phyloP scores from a whole-genome alignment of 2,888 invertebrate species.

The Anarsia innoxiella region DNA sequence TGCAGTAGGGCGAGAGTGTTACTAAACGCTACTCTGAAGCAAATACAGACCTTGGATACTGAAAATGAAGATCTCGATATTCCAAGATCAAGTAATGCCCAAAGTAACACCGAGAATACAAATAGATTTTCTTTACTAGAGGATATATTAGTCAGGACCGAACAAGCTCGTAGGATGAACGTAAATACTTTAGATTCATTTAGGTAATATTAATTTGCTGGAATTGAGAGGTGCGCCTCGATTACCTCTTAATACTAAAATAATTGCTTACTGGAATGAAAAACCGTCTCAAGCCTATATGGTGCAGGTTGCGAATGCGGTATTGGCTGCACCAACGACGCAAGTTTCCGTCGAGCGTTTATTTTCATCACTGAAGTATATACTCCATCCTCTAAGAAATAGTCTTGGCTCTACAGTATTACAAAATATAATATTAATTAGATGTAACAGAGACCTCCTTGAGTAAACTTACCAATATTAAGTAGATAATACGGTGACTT shows the following conservation, averaged over 20 bases:
- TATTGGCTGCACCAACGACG: constrained; percentile 3
- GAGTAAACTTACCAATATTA: too few relatives aligned
- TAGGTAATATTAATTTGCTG: neutral
- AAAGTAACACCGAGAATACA: neutral
- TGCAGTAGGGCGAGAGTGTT: neutral
- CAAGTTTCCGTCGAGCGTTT: constrained; percentile 12
- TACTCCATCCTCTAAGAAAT: constrained; percentile 10
- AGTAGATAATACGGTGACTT: too few relatives aligned
- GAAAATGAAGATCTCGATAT: neutral
- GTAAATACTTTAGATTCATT: neutral
- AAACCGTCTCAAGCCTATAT: neutral
- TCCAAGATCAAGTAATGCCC: neutral
- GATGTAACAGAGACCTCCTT: too few relatives aligned
- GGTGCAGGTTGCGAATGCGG: neutral
- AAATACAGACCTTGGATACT: neutral
- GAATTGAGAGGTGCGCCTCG: neutral
- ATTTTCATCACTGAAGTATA: constrained; percentile 13
- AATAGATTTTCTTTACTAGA: too few relatives aligned
- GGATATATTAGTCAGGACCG: neutral
- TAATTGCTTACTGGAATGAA: neutral
- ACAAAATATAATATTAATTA: too few relatives aligned
- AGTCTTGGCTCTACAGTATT: too few relatives aligned
- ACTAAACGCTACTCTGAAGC: neutral
- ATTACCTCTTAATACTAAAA: neutral
- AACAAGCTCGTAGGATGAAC: neutral